Evolutionary conservation across 2,888 invertebrate species (phyloP), one percentile per base, ranked within the genome.

Genomic region (Oxystoma pomonae): DNA sequence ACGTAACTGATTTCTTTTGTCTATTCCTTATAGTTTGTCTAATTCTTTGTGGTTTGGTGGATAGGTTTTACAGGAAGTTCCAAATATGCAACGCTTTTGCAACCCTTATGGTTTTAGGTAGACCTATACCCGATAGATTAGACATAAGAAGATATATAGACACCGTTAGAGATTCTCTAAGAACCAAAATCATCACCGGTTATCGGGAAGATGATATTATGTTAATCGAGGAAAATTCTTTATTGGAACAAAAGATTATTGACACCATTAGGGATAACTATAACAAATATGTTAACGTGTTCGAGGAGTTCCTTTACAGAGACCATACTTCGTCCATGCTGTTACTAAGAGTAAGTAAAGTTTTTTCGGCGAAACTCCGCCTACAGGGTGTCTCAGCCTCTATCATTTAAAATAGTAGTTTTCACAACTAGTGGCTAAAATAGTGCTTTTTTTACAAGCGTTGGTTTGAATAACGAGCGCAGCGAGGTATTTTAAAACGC

Each of bases 281-380:
- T 71, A 79, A 79, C 61, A 75, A 77, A 17, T 87, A 87, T 76
- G 82, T 83, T 0, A 82, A 83, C 66, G 78, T 80, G 60, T 87
- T 89, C 68, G 87, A 88, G 68, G 78, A 79, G 50, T 88, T 87
- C 72, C 80, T 90, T 61, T 83, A 83, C 1, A 80, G 82, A 67
- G 87, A 89, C 74, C 87, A 89, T 72, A 76, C 80, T 2, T 82
- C 81, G 52, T 87, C 88, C 1, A 87, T 86, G 84, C 67, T 69
- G n/a, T 77, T 83, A 57, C 74, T 89, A 55, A 66, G 66, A 61
- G 64, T 64, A 20, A 57, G 16, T 56, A 5, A 7, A 20, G n/a
- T 35, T 35, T 35, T n/a, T n/a, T n/a, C n/a, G n/a, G n/a, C n/a
- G n/a, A n/a, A n/a, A n/a, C n/a, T n/a, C n/a, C n/a, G n/a, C n/a